Evolutionary conservation across 2,888 invertebrate genomes (phyloP), one percentile per base, ranked within the genome.

Genomic region (Apamea epomidion): DNA sequence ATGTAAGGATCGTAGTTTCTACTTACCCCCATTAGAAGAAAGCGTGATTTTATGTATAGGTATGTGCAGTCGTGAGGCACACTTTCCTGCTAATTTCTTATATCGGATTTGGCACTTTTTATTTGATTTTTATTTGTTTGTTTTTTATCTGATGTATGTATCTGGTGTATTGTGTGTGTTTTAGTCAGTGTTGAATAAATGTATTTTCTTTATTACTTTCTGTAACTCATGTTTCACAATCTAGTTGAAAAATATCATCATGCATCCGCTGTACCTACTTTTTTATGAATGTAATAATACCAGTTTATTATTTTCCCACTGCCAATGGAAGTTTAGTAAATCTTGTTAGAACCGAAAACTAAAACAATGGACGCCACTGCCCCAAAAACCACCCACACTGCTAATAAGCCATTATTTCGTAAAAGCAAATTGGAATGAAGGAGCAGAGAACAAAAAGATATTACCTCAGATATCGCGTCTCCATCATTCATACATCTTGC

Each of bases 401-500:
- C 16, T 60, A 82, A 82, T 58, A 54, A 69, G 45, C 60, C 51
- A 73, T 64, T 73, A 84, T 48, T 82, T 70, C 42, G 8, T 58
- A 72, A 68, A 68, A 72, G 1, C 48, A 80, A 80, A 73, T 51
- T 45, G 37, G 32, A 60, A 65, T 37, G 2, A 80, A 80, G 69
- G 45, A 84, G 51, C 69, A 25, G 14, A 29, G 25, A 60, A 85
- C 74, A 80, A 69, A 70, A 29, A 85, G 82, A 82, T 84, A 64
- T 70, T 12, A 69, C 80, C 73, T 60, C 65, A 83, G 85, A 83
- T 83, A 86, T 45, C 21, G 16, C 8, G 29, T 67, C 64, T 54
- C 60, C 83, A 86, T 84, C 74, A 62, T 74, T 86, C 84, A 78
- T 45, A 78, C 68, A 68, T 65, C 58, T 78, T 42, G 58, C 77